Percentiles rank a stretch among this genome's conserved stretches.
Conservation (phyloP, 1,140 invertebrate genomes). For the Condylostylus longicornis region DNA sequence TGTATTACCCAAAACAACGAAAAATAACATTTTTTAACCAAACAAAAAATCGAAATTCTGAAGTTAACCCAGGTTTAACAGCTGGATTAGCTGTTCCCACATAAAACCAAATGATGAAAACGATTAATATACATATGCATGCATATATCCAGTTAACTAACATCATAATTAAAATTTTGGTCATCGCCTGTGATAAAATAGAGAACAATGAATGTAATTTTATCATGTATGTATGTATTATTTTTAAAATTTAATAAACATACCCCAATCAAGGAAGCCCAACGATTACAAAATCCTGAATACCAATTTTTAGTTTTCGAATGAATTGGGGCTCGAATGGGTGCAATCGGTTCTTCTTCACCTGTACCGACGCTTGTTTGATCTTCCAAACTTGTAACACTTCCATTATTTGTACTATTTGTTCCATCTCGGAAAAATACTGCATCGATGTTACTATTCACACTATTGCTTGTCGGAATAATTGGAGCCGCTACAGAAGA, state of each 20-base stretch:
- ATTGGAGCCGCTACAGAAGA: constrained; percentile 6
- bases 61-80: constrained; percentile 76
- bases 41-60: constrained; percentile 72
- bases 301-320: constrained; percentile 88
- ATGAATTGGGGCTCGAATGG: constrained; percentile 45
- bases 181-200: constrained; percentile 14
- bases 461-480: constrained; percentile 1
- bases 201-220: constrained; percentile 1
- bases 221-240: constrained; percentile 3
- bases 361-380: constrained; percentile 16
- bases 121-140: constrained; percentile 58
- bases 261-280: constrained; percentile 81
- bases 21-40: constrained; percentile 65
- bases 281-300: constrained; percentile 79
- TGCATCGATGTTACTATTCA: constrained; percentile 1
- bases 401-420: constrained; percentile 18
- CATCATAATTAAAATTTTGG: constrained; percentile 79
- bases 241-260: constrained; percentile 30
- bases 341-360: constrained; percentile 35
- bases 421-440: constrained; percentile 8
- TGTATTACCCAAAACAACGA: constrained; percentile 60
- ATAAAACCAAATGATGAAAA: constrained; percentile 81
- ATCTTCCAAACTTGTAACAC: constrained; percentile 6
- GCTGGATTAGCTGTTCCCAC: constrained; percentile 87
- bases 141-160: constrained; percentile 87